Conservation (phyloP, 2,113 vertebrate genomes). For the Lonchura striata region DNA sequence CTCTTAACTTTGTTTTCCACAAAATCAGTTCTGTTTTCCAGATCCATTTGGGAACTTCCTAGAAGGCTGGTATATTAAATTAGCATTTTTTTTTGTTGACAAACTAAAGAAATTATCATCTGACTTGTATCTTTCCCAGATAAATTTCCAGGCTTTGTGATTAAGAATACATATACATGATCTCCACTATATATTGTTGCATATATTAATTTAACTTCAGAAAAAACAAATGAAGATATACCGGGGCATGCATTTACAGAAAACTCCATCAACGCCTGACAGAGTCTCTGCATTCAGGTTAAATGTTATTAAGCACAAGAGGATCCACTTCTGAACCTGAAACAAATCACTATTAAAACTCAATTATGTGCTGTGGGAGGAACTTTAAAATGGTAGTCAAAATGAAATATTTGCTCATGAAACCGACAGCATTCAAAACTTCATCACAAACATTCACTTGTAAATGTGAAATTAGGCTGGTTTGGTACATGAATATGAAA, state of each 20-base stretch:
- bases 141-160: neutral
- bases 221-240: neutral
- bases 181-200: neutral
- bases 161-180: neutral
- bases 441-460: neutral
- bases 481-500: neutral
- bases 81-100: neutral
- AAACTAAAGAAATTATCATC: neutral
- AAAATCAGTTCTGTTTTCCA: neutral
- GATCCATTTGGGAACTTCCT: neutral
- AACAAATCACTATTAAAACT: neutral
- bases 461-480: neutral
- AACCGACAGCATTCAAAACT: neutral
- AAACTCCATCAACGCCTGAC: neutral
- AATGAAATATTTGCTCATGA: neutral
- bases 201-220: neutral
- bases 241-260: neutral
- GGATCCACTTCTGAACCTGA: neutral
- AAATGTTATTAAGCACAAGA: neutral
- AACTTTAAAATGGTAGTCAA: neutral
- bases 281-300: neutral
- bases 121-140: neutral
- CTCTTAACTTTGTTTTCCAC: neutral
- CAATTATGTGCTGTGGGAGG: neutral
- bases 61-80: neutral